Base-by-base conservation (phyloP, 1,140 invertebrate species). In the Medauroidea extradentata region DNA sequence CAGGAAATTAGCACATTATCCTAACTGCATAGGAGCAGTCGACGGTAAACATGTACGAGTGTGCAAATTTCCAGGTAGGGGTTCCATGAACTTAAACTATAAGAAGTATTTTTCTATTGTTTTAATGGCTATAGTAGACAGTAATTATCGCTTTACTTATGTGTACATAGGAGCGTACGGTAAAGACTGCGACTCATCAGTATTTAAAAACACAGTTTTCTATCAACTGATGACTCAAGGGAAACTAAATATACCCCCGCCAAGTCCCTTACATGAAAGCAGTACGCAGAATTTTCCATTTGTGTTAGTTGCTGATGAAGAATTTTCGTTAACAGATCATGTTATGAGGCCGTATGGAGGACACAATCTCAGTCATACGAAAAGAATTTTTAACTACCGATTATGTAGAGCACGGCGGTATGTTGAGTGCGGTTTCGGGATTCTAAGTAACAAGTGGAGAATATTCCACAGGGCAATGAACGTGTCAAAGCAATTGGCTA, bases 301-400 rank as follows among this genome's bases (percentile, higher is more conserved):
- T 69, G 73, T 24, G 68, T 68, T 34, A 55, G 67, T 78, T 42
- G 75, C 67, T 18, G 78, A 78, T 68, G 75, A 76, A 44, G 76
- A 73, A 38, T 76, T 73, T 56, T 60, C 67, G 9, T 39, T 76
- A 23, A 60, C 57, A 23, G 16, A 52, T 18, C 42, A 72, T 61
- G 24, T 76, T 19, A 55, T 75, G 57, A 61, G 70, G 43, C 75
- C 76, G 29, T 78, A 72, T 64, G 61, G 69, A 19, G 67, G 70
- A 60, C 72, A 57, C 48, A 43, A 57, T 48, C 43, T 70, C 60
- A 53, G 62, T 2, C 42, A 42, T 63, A 54, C 62, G 61, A 46
- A 75, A 62, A 44, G n/a, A n/a, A n/a, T n/a, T n/a, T n/a, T n/a
- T n/a, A n/a, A n/a, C n/a, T n/a, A n/a, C n/a, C n/a, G n/a, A n/a